Percentiles rank a stretch among this genome's conserved stretches.
phyloP scores from a whole-genome alignment of 1,140 invertebrate species.

The Orchestia grillus region DNA sequence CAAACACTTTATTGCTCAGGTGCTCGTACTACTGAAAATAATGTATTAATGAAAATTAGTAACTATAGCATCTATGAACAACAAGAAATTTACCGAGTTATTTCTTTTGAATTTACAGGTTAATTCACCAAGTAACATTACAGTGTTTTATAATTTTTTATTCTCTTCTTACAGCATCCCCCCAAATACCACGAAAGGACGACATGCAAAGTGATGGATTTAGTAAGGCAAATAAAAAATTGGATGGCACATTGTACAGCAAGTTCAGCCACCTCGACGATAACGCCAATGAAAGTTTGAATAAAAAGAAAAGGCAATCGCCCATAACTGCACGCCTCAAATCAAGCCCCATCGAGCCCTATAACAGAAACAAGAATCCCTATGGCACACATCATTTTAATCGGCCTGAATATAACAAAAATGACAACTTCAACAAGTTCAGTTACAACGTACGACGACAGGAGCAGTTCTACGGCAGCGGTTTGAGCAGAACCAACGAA shows the following conservation, averaged over 20 bases:
- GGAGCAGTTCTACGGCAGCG: neutral
- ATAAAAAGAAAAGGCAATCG: conserved; percentile 1
- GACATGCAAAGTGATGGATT: neutral
- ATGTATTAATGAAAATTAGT: too few relatives aligned
- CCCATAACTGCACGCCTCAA: neutral
- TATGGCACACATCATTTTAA: neutral
- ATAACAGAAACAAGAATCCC: neutral
- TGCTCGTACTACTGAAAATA: too few relatives aligned
- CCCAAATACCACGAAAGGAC: neutral
- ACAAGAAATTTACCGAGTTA: neutral
- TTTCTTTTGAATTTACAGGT: neutral
- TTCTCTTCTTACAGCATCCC: neutral
- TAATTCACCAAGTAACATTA: neutral
- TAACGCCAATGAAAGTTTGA: neutral
- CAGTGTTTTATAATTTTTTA: neutral
- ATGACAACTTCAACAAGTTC: conserved; percentile 4
- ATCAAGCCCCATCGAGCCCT: neutral
- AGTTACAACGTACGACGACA: neutral
- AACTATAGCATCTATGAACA: too few relatives aligned
- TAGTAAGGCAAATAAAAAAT: neutral
- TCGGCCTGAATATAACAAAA: neutral
- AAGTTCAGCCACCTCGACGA: neutral
- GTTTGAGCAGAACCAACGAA: conserved; percentile 46
- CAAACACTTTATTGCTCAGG: too few relatives aligned
- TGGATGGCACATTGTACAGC: neutral